Base-by-base conservation (phyloP, 2,888 invertebrate genomes). In the Troilus luridus region DNA sequence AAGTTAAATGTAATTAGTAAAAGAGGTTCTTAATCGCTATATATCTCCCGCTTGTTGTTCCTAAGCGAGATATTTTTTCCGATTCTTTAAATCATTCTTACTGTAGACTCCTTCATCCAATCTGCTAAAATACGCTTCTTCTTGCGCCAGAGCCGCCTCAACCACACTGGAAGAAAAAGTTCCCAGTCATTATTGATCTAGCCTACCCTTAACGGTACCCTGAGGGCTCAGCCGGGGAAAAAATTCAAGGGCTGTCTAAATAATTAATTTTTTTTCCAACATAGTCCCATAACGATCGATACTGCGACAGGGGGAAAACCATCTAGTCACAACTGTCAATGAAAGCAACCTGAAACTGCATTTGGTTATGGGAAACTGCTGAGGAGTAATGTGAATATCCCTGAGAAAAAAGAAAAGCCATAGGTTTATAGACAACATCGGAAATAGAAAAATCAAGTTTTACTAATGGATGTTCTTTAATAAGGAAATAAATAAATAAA, bases 141-240 rank as follows among this genome's bases (percentile, higher is more conserved):
- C 85, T 85, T 58, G 56, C 85, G 12, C 56, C 7, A 10, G 19
- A 54, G 54, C 54, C 81, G 41, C 54, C 19, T 21, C 56, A 58
- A 14, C n/a, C 56, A 10, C 56, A 14, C 56, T 58, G 54, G n/a
- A 56, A 85, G 56, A 85, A 85, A 85, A 85, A 85, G 85, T 85
- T 56, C 56, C 85, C 85, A 85, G 85, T 85, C 85, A 85, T 85
- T 85, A 85, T 85, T 85, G 85, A 85, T 85, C 56, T 85, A 54
- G 56, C 14, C 54, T n/a, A 21, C 85, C 72, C 56, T 85, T 54
- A 85, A 56, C 85, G n/a, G 85, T 85, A 85, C 85, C 56, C 85
- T 14, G 56, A 85, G 85, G 56, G 54, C 85, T n/a, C 56, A 41
- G 85, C 56, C 8, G 27, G 41, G 72, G 17, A 17, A 56, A 85